Evolutionary conservation across 2,113 vertebrate species (phyloP).

Genomic region (Hiodon tergisus): DNA sequence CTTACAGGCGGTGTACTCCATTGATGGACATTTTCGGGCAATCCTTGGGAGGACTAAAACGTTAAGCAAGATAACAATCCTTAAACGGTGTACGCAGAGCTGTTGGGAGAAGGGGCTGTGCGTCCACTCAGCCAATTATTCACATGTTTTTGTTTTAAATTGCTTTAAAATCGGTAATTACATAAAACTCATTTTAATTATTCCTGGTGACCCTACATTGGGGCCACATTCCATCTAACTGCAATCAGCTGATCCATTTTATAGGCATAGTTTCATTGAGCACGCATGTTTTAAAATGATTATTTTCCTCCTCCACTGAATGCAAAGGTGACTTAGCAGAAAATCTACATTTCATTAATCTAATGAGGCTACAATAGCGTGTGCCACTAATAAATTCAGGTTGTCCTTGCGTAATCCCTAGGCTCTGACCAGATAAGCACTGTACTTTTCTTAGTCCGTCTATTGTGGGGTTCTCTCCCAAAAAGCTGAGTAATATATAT

Average conservation of each 20-base stretch:
- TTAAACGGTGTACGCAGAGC: too few species aligned
- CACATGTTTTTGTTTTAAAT: too few species aligned
- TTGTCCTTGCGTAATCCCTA: conserved; percentile 19
- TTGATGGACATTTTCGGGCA: too few species aligned
- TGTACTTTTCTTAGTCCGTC: conserved; percentile 10
- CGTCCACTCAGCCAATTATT: too few species aligned
- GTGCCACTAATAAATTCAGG: conserved; percentile 15
- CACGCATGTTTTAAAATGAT: not conserved
- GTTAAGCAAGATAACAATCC: too few species aligned
- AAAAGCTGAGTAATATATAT: too few species aligned
- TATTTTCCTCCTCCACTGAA: not conserved
- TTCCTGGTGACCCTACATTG: not conserved
- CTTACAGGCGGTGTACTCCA: too few species aligned
- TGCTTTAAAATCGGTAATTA: too few species aligned
- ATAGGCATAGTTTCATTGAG: not conserved
- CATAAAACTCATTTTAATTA: too few species aligned
- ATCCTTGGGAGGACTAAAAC: too few species aligned
- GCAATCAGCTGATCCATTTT: not conserved
- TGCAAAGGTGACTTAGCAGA: conserved; percentile 21
- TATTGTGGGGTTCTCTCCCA: too few species aligned
- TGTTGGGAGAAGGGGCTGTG: too few species aligned
- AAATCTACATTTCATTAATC: not conserved
- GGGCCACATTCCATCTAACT: not conserved
- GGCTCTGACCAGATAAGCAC: conserved; percentile 14
- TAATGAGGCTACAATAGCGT: conserved; percentile 21